A percentile compares a stretch with the other conserved stretches of the same genome.
Evolutionary conservation across 2,797 vertebrate genomes (phyloP).

Genomic region (Megaceryle alcyon): DNA sequence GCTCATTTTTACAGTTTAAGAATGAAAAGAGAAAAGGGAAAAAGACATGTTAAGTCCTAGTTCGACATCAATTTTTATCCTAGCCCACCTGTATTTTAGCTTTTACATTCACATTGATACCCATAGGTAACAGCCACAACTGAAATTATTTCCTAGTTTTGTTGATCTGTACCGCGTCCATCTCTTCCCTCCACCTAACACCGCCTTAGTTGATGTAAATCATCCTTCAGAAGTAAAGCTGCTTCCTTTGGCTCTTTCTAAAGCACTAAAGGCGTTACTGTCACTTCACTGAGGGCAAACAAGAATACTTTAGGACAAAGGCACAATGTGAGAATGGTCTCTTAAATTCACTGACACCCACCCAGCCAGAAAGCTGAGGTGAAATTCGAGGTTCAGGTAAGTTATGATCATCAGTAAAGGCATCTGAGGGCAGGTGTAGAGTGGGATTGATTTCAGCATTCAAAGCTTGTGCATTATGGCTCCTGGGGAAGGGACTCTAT

Average conservation of each 20-base stretch:
- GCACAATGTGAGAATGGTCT: not conserved
- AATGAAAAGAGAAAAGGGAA: not conserved
- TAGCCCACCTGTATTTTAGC: not conserved
- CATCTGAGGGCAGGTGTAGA: not conserved
- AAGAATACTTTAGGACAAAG: not conserved
- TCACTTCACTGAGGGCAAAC: not conserved
- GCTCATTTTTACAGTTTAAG: not conserved
- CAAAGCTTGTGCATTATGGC: accelerated
- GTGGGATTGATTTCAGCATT: not conserved
- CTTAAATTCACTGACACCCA: not conserved
- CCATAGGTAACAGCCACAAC: not conserved
- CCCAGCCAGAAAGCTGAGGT: not conserved
- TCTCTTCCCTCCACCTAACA: not conserved
- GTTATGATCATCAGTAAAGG: not conserved
- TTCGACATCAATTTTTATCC: not conserved
- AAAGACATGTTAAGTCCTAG: not conserved
- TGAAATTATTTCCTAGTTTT: not conserved
- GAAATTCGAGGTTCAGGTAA: not conserved
- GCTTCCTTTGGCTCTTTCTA: not conserved
- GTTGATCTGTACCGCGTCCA: accelerated
- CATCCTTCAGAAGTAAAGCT: not conserved
- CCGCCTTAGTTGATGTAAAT: not conserved
- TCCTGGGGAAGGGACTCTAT: not conserved
- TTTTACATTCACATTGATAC: not conserved
- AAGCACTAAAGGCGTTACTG: not conserved